A percentile compares a stretch with the other conserved stretches of the same genome.
These are phyloP conservation scores for Pachypeltis micranthus DNA, from an alignment of 1,140 invertebrate species.

Conservation along the genomic window DNA sequence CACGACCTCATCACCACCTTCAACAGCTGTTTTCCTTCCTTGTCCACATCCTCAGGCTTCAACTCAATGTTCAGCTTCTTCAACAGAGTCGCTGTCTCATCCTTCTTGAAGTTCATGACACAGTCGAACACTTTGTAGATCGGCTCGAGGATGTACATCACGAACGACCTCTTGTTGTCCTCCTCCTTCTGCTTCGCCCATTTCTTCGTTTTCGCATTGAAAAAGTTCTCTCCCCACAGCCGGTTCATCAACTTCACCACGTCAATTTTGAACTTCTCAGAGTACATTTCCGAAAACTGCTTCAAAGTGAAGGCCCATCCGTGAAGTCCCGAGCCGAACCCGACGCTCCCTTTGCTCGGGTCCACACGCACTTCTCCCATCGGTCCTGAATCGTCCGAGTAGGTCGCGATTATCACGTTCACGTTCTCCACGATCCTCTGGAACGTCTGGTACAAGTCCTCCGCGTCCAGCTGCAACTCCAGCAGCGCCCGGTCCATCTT, in stretches of 20 bases:
- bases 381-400: conserved; percentile 89
- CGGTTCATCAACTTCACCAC: conserved; percentile 93
- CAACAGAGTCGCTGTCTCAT: conserved; percentile 75
- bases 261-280: conserved; percentile 96
- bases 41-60: conserved; percentile 89
- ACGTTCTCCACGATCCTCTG: conserved; percentile 99
- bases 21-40: conserved; percentile 82
- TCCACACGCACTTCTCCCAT: conserved; percentile 97
- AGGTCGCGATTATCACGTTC: conserved; percentile 99
- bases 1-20: conserved; percentile 98
- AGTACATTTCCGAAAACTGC: conserved; percentile 98
- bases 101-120: conserved; percentile 98
- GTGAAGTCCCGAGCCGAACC: conserved; percentile 97
- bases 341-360: conserved; percentile 94
- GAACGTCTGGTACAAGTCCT: conserved; percentile 98
- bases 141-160: conserved; percentile 95
- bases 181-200: conserved; percentile 85
- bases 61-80: conserved; percentile 86
- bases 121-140: conserved; percentile 98
- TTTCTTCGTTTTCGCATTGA: conserved; percentile 94
- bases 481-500: conserved; percentile 98
- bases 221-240: conserved; percentile 97
- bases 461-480: conserved; percentile 87
- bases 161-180: conserved; percentile 93
- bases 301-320: conserved; percentile 99